Percentiles rank a stretch among this genome's conserved stretches.
phyloP scores from a whole-genome alignment of 2,113 vertebrate genomes.

The Clinocottus analis region DNA sequence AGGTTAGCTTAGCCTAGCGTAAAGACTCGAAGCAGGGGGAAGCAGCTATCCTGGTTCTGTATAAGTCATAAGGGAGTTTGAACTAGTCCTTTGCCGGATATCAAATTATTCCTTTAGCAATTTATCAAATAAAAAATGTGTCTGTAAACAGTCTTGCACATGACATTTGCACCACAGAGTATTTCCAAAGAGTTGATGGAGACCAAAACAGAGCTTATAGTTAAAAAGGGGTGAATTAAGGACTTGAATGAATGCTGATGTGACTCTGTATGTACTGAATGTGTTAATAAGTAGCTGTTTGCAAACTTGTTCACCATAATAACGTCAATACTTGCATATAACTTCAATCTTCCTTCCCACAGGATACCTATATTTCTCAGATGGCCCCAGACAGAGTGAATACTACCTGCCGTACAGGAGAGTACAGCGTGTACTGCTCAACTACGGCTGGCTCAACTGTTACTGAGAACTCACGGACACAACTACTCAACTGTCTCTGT shows the following conservation, averaged over 20 bases:
- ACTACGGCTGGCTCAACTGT: conserved; percentile 81
- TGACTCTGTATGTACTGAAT: neutral
- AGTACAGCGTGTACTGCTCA: conserved; percentile 67
- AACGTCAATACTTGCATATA: neutral
- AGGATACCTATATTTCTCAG: conserved; percentile 83
- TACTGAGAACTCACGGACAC: conserved; percentile 59
- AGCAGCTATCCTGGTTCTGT: neutral
- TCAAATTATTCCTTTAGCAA: neutral
- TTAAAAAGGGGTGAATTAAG: too few species aligned
- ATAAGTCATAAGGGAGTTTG: neutral
- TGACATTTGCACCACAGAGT: neutral
- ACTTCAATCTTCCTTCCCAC: conserved; percentile 13
- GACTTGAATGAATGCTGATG: neutral
- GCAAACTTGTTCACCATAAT: neutral
- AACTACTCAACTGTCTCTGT: neutral
- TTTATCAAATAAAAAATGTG: neutral
- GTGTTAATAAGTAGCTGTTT: neutral
- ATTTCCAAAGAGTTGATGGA: neutral
- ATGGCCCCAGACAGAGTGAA: conserved; percentile 78
- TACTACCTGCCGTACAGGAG: conserved; percentile 59
- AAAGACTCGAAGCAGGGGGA: neutral
- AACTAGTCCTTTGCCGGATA: neutral
- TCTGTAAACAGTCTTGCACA: neutral
- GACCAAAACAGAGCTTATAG: neutral
- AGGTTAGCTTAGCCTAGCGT: neutral